Percentiles rank a stretch among this genome's conserved stretches.
These are phyloP conservation scores for Brachyrhaphis roseni DNA, from an alignment of 2,797 vertebrate species.

Conservation along the genomic window DNA sequence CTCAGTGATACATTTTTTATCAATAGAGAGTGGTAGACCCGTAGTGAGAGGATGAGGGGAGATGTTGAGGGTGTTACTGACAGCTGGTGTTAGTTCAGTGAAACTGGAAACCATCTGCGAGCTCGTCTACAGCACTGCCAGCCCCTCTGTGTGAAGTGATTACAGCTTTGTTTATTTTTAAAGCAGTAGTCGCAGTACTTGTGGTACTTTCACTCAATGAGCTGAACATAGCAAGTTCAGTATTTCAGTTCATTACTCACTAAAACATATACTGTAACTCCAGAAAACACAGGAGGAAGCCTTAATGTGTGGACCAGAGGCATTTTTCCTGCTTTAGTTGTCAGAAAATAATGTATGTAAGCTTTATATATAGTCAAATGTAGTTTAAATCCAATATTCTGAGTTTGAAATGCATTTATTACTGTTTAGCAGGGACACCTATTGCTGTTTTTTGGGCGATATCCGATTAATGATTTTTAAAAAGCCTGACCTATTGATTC, in stretches of 20 bases:
- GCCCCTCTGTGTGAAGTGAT: neutral
- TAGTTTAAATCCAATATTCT: too few relatives aligned
- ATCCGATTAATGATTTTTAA: too few relatives aligned
- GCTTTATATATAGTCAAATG: too few relatives aligned
- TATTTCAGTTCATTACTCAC: neutral
- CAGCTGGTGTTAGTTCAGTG: conserved; percentile 5
- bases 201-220: neutral
- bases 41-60: conserved; percentile 12
- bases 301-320: neutral
- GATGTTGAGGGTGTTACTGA: conserved; percentile 16
- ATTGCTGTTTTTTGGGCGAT: too few relatives aligned
- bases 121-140: neutral
- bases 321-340: neutral
- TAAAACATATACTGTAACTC: neutral
- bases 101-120: conserved; percentile 8
- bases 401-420: too few relatives aligned
- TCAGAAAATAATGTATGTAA: neutral
- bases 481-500: too few relatives aligned
- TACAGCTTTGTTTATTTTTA: conserved; percentile 9
- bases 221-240: neutral
- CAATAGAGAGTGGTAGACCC: conserved; percentile 4
- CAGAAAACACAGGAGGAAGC: neutral
- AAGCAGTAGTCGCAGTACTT: neutral
- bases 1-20: conserved; percentile 39
- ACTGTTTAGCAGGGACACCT: too few relatives aligned